These are phyloP conservation scores for Drosophila pullipes DNA, from an alignment of 2,888 invertebrate genomes.

Conservation along the genomic window DNA sequence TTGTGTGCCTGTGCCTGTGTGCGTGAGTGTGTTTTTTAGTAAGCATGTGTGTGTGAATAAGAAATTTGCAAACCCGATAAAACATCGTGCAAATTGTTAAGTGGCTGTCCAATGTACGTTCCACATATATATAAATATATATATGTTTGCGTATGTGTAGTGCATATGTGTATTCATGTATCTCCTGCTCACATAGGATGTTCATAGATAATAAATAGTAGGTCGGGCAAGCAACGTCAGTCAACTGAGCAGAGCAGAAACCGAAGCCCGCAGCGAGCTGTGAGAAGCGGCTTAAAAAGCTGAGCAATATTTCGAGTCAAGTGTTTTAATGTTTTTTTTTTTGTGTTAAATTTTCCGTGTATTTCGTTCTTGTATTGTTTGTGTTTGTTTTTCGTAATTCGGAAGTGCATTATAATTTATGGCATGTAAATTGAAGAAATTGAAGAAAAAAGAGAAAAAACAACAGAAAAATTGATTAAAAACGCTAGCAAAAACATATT, in stretches of 20 bases:
- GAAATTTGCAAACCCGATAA: conserved; percentile 69
- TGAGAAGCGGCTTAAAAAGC: conserved; percentile 62
- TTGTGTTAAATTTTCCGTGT: conserved; percentile 48
- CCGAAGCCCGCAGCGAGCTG: conserved; percentile 47
- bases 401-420: not conserved
- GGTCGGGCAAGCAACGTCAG: conserved; percentile 63
- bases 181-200: conserved; percentile 45
- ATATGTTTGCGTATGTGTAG: not conserved
- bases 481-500: conserved; percentile 25
- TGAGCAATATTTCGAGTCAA: conserved; percentile 61
- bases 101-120: conserved; percentile 37
- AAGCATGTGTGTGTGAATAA: conserved; percentile 56
- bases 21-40: conserved; percentile 40
- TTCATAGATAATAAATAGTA: conserved; percentile 65
- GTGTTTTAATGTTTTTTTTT: conserved; percentile 62
- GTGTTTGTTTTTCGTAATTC: conserved; percentile 18
- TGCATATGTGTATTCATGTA: conserved; percentile 38
- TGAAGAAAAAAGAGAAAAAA: not conserved
- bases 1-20: conserved; percentile 27
- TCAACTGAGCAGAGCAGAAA: conserved; percentile 23
- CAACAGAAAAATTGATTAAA: conserved; percentile 14
- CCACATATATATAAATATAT: not conserved
- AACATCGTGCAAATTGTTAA: conserved; percentile 62
- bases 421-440: not conserved
- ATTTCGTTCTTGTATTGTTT: conserved; percentile 45